phyloP scores from a whole-genome alignment of 2,888 invertebrate species.

The Hoplodrina ambigua region DNA sequence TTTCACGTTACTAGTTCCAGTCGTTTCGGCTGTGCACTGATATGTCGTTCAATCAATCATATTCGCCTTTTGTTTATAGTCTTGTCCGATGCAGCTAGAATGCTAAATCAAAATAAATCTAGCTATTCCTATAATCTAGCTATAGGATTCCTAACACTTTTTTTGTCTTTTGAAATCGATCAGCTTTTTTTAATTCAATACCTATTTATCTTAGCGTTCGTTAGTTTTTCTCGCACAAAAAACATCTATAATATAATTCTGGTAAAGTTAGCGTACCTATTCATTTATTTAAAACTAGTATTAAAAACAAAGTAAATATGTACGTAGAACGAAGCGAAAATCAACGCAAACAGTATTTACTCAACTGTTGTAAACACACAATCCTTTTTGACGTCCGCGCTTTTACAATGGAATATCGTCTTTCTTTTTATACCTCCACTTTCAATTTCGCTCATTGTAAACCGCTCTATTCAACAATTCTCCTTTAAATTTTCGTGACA shows the following conservation, averaged over 20 bases:
- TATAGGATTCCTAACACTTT: too few relatives aligned
- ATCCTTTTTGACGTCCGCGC: conserved; percentile 45
- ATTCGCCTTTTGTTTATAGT: too few relatives aligned
- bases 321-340: conserved; percentile 25
- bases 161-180: background rate
- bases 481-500: conserved; percentile 29
- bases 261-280: background rate
- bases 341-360: conserved; percentile 39
- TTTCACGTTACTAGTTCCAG: too few relatives aligned
- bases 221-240: background rate
- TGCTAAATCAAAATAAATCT: conserved; percentile 12
- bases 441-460: conserved; percentile 42
- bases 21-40: too few relatives aligned
- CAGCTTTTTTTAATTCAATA: too few relatives aligned
- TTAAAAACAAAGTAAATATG: conserved; percentile 19
- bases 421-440: conserved; percentile 40
- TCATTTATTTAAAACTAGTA: conserved; percentile 15
- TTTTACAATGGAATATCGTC: conserved; percentile 19
- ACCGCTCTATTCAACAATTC: conserved; percentile 23
- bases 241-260: background rate
- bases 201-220: background rate
- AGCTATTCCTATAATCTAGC: too few relatives aligned
- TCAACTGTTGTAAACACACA: conserved; percentile 40
- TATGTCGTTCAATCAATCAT: too few relatives aligned
- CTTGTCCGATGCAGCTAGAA: background rate